Conservation (phyloP, 2,888 invertebrate species). For the Emmelina monodactyla region DNA sequence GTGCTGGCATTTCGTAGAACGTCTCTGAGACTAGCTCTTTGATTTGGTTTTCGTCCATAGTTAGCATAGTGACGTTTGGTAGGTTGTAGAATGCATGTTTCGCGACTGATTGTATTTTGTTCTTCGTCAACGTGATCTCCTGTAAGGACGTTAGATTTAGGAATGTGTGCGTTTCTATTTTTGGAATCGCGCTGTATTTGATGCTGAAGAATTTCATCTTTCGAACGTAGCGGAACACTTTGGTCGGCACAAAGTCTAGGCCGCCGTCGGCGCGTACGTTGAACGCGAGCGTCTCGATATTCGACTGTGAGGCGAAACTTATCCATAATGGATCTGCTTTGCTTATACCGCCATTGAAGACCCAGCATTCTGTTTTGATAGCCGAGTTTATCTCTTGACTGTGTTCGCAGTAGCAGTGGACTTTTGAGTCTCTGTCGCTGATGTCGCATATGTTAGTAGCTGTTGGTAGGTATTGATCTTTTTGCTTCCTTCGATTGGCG, state of each 20-base stretch:
- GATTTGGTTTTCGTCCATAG: constrained; percentile 78
- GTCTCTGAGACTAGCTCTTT: constrained; percentile 76
- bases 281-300: constrained; percentile 73
- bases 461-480: constrained; percentile 38
- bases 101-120: constrained; percentile 71
- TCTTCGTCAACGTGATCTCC: constrained; percentile 74
- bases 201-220: constrained; percentile 74
- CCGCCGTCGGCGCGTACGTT: constrained; percentile 74
- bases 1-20: constrained; percentile 75
- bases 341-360: constrained; percentile 73
- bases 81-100: constrained; percentile 78
- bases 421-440: constrained; percentile 59
- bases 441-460: constrained; percentile 65
- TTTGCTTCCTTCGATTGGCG: constrained; percentile 51
- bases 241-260: constrained; percentile 76
- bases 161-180: constrained; percentile 75
- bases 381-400: constrained; percentile 65
- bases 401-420: constrained; percentile 74
- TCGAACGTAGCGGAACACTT: constrained; percentile 70
- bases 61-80: constrained; percentile 72
- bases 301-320: constrained; percentile 75
- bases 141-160: constrained; percentile 75
- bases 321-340: constrained; percentile 76
- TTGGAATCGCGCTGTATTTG: constrained; percentile 75
- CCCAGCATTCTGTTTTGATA: constrained; percentile 78